These are phyloP conservation scores for Psittacula cyanocephala DNA, from an alignment of 2,113 vertebrate species.

Conservation along the genomic window DNA sequence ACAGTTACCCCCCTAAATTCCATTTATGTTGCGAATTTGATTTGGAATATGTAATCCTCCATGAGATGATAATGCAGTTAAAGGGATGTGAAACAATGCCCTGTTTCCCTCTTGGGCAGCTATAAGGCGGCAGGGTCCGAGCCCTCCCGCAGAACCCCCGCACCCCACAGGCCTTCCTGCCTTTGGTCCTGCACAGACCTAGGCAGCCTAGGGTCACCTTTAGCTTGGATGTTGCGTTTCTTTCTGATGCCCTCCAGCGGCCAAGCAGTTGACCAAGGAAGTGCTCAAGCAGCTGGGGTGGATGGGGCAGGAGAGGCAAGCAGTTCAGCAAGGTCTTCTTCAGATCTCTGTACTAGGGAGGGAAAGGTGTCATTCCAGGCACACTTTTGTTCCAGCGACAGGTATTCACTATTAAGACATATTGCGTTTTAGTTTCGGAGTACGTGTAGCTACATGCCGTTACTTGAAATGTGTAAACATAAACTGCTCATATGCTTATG, in stretches of 20 bases:
- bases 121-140: rapidly evolving
- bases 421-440: neutral
- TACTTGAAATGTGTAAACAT: neutral
- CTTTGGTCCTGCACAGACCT: rapidly evolving
- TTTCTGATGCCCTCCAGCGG: neutral
- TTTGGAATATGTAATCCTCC: slow-evolving; percentile 16
- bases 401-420: neutral
- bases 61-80: neutral
- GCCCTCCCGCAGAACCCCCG: rapidly evolving
- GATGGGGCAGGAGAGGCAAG: neutral
- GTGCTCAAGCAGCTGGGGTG: rapidly evolving
- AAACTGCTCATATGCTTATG: neutral
- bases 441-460: neutral
- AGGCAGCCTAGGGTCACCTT: no score
- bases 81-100: neutral
- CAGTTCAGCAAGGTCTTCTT: neutral
- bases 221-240: neutral
- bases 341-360: neutral
- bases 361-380: neutral
- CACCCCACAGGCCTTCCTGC: neutral
- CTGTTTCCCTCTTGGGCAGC: neutral
- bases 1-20: neutral
- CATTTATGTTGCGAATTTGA: neutral
- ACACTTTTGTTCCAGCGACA: neutral
- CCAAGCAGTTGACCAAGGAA: rapidly evolving